Conservation (phyloP, 37 sponge, comb jelly and placozoan genomes). For the Oscarella lobularis region DNA sequence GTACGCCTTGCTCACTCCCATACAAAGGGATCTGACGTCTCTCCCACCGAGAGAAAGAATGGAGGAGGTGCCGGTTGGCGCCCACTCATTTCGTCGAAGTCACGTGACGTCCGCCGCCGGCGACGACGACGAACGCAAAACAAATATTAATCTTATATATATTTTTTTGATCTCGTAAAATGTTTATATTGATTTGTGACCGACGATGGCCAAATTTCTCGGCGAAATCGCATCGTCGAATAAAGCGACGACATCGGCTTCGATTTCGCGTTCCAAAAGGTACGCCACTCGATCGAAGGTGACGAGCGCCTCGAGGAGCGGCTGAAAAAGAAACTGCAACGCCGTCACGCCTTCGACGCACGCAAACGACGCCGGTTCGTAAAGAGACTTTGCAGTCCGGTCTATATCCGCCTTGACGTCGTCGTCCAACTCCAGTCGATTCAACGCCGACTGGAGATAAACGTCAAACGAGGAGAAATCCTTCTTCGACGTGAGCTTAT, state of each 20-base stretch:
- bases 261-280: constrained; percentile 19
- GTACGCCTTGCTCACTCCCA: too few species aligned
- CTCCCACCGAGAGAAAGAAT: too few species aligned
- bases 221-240: constrained; percentile 51
- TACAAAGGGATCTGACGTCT: too few species aligned
- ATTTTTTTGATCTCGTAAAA: too few species aligned
- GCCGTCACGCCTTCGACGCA: background rate
- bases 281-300: constrained; percentile 24
- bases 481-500: background rate
- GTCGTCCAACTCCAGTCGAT: background rate
- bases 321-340: constrained; percentile 56
- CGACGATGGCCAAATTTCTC: constrained; percentile 30
- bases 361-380: background rate
- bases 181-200: too few species aligned
- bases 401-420: too few species aligned
- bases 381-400: too few species aligned
- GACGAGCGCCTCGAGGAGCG: constrained; percentile 37
- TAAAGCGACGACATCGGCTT: constrained; percentile 17
- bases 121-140: too few species aligned
- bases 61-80: too few species aligned
- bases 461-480: background rate
- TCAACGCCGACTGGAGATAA: background rate
- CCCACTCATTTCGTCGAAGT: too few species aligned
- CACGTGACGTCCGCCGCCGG: too few species aligned
- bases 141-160: too few species aligned